Percentiles rank a stretch among this genome's conserved stretches.
Evolutionary conservation across 1,140 invertebrate genomes (phyloP).

Genomic region (Diuraphis noxia): DNA sequence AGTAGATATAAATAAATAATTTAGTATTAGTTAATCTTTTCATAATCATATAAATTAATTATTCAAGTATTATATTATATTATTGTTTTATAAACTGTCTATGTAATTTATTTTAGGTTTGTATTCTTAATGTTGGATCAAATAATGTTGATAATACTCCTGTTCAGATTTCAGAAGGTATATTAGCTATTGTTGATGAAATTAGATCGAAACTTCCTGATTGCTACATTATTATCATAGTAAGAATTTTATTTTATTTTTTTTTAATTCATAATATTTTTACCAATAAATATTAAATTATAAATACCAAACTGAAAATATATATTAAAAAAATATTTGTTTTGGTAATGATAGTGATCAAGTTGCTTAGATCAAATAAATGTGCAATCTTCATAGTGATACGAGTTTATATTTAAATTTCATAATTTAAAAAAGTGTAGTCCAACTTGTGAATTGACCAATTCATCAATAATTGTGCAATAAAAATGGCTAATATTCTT

Average conservation of each 20-base stretch:
- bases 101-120: constrained; percentile 65
- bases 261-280: background rate
- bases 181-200: constrained; percentile 73
- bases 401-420: too few relatives aligned
- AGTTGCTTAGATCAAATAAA: too few relatives aligned
- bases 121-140: constrained; percentile 83
- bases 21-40: background rate
- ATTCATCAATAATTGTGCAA: too few relatives aligned
- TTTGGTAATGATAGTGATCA: too few relatives aligned
- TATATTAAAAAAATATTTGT: too few relatives aligned
- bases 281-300: background rate
- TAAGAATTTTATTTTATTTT: constrained; percentile 63
- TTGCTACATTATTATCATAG: constrained; percentile 79
- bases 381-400: too few relatives aligned
- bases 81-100: constrained; percentile 31
- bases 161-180: constrained; percentile 78
- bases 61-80: background rate
- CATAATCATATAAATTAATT: background rate
- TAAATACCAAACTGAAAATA: background rate
- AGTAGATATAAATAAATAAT: constrained; percentile 64
- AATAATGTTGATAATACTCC: constrained; percentile 80
- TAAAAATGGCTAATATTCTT: background rate
- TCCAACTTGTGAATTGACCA: too few relatives aligned
- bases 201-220: constrained; percentile 76
- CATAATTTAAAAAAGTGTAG: too few relatives aligned